A percentile compares a stretch with the other conserved stretches of the same genome.
Conservation (phyloP, 1,140 invertebrate species). For the Palaemon carinicauda region DNA sequence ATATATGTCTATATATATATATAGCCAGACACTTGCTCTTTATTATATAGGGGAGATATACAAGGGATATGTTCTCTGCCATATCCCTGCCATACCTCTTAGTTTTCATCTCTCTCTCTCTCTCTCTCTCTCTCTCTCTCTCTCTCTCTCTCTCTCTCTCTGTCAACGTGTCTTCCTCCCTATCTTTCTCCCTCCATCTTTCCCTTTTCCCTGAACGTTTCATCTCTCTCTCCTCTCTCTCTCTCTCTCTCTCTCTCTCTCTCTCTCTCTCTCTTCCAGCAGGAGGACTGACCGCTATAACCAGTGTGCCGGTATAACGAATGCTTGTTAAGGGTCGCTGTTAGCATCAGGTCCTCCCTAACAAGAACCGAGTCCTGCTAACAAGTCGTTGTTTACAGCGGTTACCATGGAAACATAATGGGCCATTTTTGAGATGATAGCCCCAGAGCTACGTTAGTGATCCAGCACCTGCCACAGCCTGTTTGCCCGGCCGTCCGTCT, state of each 20-base stretch:
- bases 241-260: background rate
- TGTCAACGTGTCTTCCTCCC: background rate
- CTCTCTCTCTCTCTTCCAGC: background rate
- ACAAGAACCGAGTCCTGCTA: background rate
- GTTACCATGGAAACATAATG: slow-evolving; percentile 50
- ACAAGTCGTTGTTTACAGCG: slow-evolving; percentile 49
- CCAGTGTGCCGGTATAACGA: background rate
- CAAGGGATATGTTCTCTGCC: background rate
- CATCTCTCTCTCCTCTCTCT: background rate
- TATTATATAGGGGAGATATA: too few species aligned
- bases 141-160: background rate
- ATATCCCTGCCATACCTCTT: background rate
- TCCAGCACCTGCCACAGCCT: background rate
- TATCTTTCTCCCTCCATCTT: background rate
- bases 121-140: background rate
- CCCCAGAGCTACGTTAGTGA: background rate
- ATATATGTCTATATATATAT: too few species aligned
- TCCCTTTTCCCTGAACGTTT: background rate
- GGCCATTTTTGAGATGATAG: slow-evolving; percentile 37
- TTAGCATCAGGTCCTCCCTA: slow-evolving; percentile 17
- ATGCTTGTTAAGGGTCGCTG: slow-evolving; percentile 39
- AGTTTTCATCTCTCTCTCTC: background rate
- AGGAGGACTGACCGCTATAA: slow-evolving; percentile 10
- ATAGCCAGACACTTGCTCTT: too few species aligned
- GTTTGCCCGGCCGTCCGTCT: too few species aligned